These are phyloP conservation scores for Hippocampus zosterae DNA, from an alignment of 2,113 vertebrate genomes.

Conservation along the genomic window DNA sequence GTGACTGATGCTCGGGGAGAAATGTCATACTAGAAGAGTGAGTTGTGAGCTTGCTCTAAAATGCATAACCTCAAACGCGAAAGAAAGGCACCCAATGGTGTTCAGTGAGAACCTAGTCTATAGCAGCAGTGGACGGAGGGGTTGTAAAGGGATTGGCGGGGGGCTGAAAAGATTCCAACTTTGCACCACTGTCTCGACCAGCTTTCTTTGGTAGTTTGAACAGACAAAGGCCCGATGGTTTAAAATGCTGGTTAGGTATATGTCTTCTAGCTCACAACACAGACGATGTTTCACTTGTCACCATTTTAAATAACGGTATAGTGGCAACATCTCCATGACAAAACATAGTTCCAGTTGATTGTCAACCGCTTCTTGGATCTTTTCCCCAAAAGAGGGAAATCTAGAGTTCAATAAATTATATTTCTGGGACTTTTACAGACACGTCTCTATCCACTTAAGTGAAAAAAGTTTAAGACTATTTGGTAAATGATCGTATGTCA, in stretches of 20 bases:
- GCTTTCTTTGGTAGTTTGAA: constrained; percentile 55
- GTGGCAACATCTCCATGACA: constrained; percentile 47
- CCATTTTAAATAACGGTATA: constrained; percentile 59
- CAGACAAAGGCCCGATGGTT: constrained; percentile 53
- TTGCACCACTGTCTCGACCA: constrained; percentile 29
- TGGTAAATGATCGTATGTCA: constrained; percentile 53
- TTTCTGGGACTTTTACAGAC: constrained; percentile 44
- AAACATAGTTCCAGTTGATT: constrained; percentile 72
- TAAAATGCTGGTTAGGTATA: constrained; percentile 50
- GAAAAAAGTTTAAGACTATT: constrained; percentile 59
- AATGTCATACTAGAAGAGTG: constrained; percentile 38
- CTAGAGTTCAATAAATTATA: constrained; percentile 57
- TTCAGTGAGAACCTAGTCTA: constrained; percentile 32
- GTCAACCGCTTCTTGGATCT: constrained; percentile 70
- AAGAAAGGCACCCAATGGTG: constrained; percentile 58
- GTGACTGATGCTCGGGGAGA: constrained; percentile 36
- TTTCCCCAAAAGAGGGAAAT: constrained; percentile 61
- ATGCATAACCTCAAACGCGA: constrained; percentile 28
- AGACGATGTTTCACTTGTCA: constrained; percentile 36
- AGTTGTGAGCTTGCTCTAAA: constrained; percentile 47
- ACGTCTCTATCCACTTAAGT: constrained; percentile 23
- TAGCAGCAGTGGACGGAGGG: constrained; percentile 14
- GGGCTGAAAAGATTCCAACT: constrained; percentile 34
- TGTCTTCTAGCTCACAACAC: constrained; percentile 32
- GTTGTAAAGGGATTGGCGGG: neutral